Percentiles rank a stretch among this genome's conserved stretches.
Evolutionary conservation across 2,888 invertebrate species (phyloP).

Genomic region (Caenorhabditis sp.): DNA sequence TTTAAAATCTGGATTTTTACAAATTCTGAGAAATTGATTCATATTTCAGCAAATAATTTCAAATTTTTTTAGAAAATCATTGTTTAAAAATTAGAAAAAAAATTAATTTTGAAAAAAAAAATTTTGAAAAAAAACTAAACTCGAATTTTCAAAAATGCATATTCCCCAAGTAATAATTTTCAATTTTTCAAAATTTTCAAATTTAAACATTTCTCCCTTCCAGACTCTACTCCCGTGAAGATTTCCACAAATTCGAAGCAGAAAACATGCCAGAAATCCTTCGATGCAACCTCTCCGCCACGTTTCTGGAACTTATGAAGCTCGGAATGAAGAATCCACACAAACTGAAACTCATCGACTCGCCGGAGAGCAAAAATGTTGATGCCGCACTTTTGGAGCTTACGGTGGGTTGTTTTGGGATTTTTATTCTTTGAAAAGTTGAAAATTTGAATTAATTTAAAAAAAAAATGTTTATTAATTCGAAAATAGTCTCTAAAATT

Average conservation of each 20-base stretch:
- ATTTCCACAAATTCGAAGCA: conserved; percentile 88
- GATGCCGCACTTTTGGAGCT: conserved; percentile 68
- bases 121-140: too few relatives aligned
- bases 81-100: too few relatives aligned
- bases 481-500: background rate
- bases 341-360: conserved; percentile 93
- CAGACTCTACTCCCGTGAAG: conserved; percentile 81
- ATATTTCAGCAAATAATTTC: too few relatives aligned
- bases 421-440: background rate
- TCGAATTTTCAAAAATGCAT: background rate
- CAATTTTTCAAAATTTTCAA: background rate
- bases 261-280: conserved; percentile 93
- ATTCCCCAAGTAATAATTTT: background rate
- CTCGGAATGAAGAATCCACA: conserved; percentile 89
- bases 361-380: conserved; percentile 88
- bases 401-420: conserved; percentile 48
- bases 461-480: background rate
- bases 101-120: too few relatives aligned
- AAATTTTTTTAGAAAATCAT: too few relatives aligned
- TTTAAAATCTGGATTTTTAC: too few relatives aligned
- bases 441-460: background rate
- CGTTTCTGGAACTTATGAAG: conserved; percentile 90
- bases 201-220: background rate
- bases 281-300: conserved; percentile 83
- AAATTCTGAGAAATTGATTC: too few relatives aligned